A percentile compares a stretch with the other conserved stretches of the same genome.
phyloP scores from a whole-genome alignment of 2,888 invertebrate species.

The Chironomus tentans region DNA sequence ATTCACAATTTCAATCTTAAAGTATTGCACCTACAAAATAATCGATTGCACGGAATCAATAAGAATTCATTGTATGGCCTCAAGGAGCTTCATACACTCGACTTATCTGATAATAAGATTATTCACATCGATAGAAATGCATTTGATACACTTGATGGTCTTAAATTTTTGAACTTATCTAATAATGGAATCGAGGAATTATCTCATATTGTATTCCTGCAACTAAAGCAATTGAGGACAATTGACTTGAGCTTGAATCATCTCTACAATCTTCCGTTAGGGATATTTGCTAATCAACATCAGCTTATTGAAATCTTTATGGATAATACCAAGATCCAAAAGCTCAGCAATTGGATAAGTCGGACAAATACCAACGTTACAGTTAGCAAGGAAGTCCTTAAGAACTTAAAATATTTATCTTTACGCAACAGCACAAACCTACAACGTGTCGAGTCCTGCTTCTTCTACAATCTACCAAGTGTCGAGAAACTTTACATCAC shows the following conservation, averaged over 20 bases:
- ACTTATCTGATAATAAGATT: conserved; percentile 57
- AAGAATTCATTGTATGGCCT: conserved; percentile 67
- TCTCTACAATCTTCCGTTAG: conserved; percentile 48
- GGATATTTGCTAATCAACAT: conserved; percentile 55
- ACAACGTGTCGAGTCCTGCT: conserved; percentile 52
- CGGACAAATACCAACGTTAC: conserved; percentile 48
- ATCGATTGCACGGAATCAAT: conserved; percentile 60
- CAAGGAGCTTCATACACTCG: conserved; percentile 55
- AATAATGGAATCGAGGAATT: conserved; percentile 46
- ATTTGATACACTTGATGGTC: conserved; percentile 56
- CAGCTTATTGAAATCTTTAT: conserved; percentile 51
- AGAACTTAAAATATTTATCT: conserved; percentile 53
- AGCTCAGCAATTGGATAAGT: conserved; percentile 44
- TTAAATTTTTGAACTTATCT: conserved; percentile 51
- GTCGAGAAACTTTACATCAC: conserved; percentile 58
- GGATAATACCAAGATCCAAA: conserved; percentile 56
- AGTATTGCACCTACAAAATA: conserved; percentile 55
- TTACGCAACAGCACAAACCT: conserved; percentile 54
- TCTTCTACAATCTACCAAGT: conserved; percentile 52
- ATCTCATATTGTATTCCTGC: conserved; percentile 43
- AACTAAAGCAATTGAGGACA: conserved; percentile 44
- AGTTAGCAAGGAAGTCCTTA: conserved; percentile 39
- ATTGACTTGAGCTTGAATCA: conserved; percentile 51
- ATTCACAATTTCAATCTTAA: conserved; percentile 58
- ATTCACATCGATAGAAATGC: conserved; percentile 52